phyloP scores from a whole-genome alignment of 2,113 vertebrate genomes.

The Connochaetes taurinus region DNA sequence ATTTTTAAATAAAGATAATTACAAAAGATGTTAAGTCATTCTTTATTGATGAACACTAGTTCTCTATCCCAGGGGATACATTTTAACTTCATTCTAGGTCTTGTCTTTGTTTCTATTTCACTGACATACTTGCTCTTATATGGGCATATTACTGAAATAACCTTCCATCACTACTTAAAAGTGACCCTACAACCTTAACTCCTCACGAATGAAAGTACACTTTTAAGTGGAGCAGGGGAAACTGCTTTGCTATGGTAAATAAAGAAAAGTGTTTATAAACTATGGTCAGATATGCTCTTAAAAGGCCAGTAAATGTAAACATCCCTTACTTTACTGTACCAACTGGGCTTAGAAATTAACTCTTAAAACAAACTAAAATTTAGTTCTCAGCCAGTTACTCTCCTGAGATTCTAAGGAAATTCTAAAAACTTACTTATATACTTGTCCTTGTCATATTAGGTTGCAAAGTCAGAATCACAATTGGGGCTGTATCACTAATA shows the following conservation, averaged over 20 bases:
- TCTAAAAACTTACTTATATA: neutral
- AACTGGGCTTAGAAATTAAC: neutral
- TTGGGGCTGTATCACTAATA: neutral
- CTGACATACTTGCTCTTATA: neutral
- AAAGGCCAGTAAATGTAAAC: neutral
- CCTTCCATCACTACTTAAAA: neutral
- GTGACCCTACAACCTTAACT: neutral
- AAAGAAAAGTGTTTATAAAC: neutral
- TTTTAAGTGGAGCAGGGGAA: neutral
- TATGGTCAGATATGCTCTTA: neutral
- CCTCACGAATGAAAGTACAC: neutral
- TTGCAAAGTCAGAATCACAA: neutral
- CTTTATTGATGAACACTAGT: neutral
- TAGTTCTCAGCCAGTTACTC: neutral
- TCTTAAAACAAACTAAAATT: slow-evolving; percentile 16
- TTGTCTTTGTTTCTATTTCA: neutral
- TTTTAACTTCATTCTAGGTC: neutral
- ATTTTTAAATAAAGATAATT: neutral
- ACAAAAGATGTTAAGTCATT: neutral
- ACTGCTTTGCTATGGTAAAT: neutral
- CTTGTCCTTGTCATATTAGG: neutral
- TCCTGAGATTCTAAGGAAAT: neutral
- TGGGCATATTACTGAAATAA: neutral
- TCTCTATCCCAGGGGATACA: neutral
- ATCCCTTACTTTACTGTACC: neutral